These are phyloP conservation scores for Ispidina picta DNA, from an alignment of 2,797 vertebrate species.

Conservation along the genomic window DNA sequence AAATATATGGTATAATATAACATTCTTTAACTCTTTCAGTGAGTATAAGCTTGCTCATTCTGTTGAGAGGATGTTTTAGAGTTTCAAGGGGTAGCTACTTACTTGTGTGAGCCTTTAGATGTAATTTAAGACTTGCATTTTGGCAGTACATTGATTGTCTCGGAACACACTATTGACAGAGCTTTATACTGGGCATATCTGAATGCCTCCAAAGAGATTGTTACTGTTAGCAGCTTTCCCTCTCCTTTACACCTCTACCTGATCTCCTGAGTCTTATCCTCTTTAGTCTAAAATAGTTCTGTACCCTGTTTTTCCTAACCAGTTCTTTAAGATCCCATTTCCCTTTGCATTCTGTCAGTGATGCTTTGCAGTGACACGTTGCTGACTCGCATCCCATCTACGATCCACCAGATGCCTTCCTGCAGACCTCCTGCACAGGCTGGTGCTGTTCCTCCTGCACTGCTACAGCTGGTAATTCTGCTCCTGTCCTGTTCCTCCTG, in stretches of 20 bases:
- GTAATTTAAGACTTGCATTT: neutral
- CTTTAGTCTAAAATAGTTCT: neutral
- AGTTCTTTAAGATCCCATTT: neutral
- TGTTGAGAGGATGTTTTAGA: neutral
- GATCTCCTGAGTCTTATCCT: neutral
- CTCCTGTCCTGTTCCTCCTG: neutral
- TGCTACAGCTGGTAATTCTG: neutral
- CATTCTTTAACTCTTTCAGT: neutral
- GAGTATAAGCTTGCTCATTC: neutral
- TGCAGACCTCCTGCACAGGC: neutral
- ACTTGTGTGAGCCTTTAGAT: neutral
- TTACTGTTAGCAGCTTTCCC: neutral
- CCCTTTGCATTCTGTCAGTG: neutral
- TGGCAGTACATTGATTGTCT: neutral
- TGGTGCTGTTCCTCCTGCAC: neutral
- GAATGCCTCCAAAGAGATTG: neutral
- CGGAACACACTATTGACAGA: neutral
- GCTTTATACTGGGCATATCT: neutral
- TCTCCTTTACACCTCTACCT: neutral
- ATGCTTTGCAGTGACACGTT: neutral
- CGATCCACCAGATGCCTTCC: neutral
- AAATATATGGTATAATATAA: neutral
- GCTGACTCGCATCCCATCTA: accelerated
- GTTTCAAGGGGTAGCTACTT: neutral
- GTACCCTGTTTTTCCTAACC: neutral